phyloP scores from a whole-genome alignment of 2,888 invertebrate species.

The Argynnis bischoffii region DNA sequence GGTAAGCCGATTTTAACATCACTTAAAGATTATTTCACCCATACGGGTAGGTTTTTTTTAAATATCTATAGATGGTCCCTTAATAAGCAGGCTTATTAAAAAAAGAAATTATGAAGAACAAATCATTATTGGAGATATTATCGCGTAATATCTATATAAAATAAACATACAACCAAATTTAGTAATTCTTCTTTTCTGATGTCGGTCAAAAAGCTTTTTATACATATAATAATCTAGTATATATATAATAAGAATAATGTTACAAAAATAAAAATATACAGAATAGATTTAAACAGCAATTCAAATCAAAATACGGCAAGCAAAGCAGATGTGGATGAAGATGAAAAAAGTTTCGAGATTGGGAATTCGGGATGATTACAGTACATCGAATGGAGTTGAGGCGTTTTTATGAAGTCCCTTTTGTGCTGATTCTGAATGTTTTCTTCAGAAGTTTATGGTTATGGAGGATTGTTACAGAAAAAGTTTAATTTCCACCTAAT shows the following conservation, averaged over 20 bases:
- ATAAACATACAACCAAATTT: too few species aligned
- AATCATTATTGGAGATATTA: too few species aligned
- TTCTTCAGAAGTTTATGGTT: constrained; percentile 64
- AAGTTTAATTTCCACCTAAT: constrained; percentile 66
- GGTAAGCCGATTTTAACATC: too few species aligned
- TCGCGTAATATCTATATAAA: too few species aligned
- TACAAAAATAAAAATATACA: constrained; percentile 9
- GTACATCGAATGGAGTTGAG: constrained; percentile 76
- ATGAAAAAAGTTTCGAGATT: constrained; percentile 80
- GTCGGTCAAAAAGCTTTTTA: too few species aligned
- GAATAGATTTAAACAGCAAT: constrained; percentile 37
- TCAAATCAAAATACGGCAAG: constrained; percentile 61
- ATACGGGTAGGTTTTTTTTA: too few species aligned
- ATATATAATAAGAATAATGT: neutral
- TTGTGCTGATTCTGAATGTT: constrained; percentile 75
- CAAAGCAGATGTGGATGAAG: constrained; percentile 78
- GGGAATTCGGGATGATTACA: constrained; percentile 77
- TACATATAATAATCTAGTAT: neutral
- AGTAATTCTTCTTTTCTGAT: too few species aligned
- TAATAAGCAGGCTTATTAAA: too few species aligned
- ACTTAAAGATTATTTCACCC: too few species aligned
- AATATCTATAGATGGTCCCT: too few species aligned
- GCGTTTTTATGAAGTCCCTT: constrained; percentile 74
- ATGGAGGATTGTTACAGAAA: constrained; percentile 47
- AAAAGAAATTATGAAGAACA: too few species aligned